Base-by-base conservation (phyloP, 2,888 invertebrate species). In the Agelastica alni region DNA sequence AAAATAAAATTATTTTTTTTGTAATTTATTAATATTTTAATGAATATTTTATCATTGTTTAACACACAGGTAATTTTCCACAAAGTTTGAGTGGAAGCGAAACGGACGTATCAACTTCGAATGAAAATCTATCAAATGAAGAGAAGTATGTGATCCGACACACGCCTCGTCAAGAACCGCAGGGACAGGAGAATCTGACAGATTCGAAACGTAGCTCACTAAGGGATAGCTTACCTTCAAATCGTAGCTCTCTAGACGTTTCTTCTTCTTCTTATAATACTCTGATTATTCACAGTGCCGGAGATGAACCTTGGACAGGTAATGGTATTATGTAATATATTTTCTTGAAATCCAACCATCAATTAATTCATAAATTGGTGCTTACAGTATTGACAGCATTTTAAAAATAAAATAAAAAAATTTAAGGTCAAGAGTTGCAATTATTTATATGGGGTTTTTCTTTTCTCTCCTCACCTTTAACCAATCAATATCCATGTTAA, bases 51-150 rank as follows among this genome's bases (percentile, higher is more conserved):
- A n/a, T n/a, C n/a, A n/a, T n/a, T n/a, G n/a, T n/a, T n/a, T n/a
- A n/a, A n/a, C n/a, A n/a, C n/a, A 30, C 37, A 67, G 70, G 67
- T 53, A 84, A 83, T 61, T 85, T 87, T 70, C 84, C 84, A 34
- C 87, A 87, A 79, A 90, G 89, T 75, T 79, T 90, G 64, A 72
- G 92, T 65, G 92, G 92, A 28, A 92, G 92, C 74, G 93, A 93
- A 78, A 91, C 93, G 3, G 93, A 93, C 80, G 87, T 92, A 53
- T 93, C 92, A 9, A 93, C 93, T 2, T 93, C 93, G 10, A 92
- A 89, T 65, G 93, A 94, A 77, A 94, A 93, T 77, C 78, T 95
- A 60, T 91, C 91, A 26, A 84, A 89, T 68, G 91, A 92, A 76
- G 91, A 92, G 74, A 82, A 90, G 63, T 90, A 89, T 79, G 89